Conservation (phyloP, 2,113 vertebrate genomes). For the Geococcyx californianus region DNA sequence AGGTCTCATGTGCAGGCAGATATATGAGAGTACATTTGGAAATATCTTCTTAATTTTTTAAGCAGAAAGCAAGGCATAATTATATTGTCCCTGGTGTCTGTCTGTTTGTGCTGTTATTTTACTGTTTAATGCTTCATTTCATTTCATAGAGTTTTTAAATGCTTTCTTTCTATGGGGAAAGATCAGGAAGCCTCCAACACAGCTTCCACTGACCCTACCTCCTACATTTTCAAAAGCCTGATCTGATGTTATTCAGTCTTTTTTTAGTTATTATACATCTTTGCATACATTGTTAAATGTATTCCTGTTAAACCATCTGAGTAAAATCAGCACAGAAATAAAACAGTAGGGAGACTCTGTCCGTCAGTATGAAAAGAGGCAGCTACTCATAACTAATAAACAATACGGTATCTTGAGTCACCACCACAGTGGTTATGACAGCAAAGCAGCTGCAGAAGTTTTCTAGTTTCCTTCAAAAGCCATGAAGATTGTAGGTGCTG, state of each 20-base stretch:
- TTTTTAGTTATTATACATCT: background rate
- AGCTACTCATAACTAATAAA: background rate
- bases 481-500: background rate
- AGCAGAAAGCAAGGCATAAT: background rate
- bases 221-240: background rate
- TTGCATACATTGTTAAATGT: background rate
- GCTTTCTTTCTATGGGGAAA: background rate
- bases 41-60: background rate
- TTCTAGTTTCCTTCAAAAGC: background rate
- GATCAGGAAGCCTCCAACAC: background rate
- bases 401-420: background rate
- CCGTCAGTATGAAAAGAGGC: background rate
- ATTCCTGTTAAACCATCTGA: background rate
- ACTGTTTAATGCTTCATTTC: background rate
- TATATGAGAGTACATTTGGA: background rate
- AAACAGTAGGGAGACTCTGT: background rate
- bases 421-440: background rate
- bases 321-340: background rate
- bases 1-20: background rate
- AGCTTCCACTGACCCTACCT: background rate
- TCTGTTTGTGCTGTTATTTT: background rate
- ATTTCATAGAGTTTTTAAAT: background rate
- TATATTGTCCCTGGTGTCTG: background rate
- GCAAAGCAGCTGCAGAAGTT: background rate
- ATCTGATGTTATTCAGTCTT: background rate